Percentiles rank a stretch among this genome's conserved stretches.
phyloP scores from a whole-genome alignment of 1,140 invertebrate species.

The Copidosoma floridanum region DNA sequence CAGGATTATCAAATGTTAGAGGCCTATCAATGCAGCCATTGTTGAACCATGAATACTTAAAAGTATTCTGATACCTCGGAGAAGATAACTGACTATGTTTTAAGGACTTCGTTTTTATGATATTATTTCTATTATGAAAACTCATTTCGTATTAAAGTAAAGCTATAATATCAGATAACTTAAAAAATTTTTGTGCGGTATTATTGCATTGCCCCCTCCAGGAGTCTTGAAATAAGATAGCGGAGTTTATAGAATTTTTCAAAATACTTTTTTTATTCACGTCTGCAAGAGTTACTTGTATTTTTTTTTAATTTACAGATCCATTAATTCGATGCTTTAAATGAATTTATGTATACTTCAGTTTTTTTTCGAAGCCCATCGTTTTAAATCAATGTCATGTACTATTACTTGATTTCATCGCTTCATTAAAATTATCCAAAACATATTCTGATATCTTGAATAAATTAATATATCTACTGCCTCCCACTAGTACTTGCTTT shows the following conservation, averaged over 20 bases:
- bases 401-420: not conserved
- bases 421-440: too few species aligned
- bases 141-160: not conserved
- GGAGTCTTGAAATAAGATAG: not conserved
- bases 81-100: not conserved
- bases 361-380: not conserved
- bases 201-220: not conserved
- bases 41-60: not conserved
- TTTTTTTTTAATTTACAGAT: not conserved
- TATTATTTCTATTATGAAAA: not conserved
- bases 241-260: not conserved
- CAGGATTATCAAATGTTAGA: not conserved
- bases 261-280: too few species aligned
- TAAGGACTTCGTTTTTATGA: not conserved
- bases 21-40: too few species aligned
- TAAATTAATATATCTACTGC: too few species aligned
- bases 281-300: not conserved
- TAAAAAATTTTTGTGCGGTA: not conserved
- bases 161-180: not conserved
- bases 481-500: too few species aligned
- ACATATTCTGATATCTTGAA: too few species aligned
- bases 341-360: too few species aligned
- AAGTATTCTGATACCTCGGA: not conserved
- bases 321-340: too few species aligned
- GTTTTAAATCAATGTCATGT: not conserved